A percentile compares a stretch with the other conserved stretches of the same genome.
Evolutionary conservation across 2,113 vertebrate species (phyloP).

Genomic region (Murina feae): DNA sequence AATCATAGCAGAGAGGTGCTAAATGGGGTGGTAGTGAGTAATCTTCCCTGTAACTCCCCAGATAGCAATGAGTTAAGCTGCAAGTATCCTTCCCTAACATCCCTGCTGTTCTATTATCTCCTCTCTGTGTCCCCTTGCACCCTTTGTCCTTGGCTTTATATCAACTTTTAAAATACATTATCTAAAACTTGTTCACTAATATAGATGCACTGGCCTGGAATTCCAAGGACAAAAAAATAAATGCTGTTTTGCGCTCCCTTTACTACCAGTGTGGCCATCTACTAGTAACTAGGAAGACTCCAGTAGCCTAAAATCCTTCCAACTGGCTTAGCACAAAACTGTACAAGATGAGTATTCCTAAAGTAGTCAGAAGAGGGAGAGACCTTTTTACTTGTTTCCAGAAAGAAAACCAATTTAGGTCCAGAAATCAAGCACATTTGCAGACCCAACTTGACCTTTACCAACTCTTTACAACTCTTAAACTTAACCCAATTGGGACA

Average conservation of each 20-base stretch:
- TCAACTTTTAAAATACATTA: background rate
- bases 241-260: slow-evolving; percentile 26
- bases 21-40: background rate
- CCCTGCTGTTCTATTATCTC: background rate
- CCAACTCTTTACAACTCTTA: background rate
- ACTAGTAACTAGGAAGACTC: background rate
- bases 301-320: slow-evolving; percentile 19
- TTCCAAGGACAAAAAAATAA: slow-evolving; percentile 41
- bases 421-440: slow-evolving; percentile 34
- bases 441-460: slow-evolving; percentile 37
- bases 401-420: background rate
- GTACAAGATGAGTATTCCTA: slow-evolving; percentile 34
- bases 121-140: background rate
- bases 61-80: background rate
- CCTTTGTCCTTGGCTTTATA: background rate
- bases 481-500: background rate
- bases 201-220: slow-evolving; percentile 4
- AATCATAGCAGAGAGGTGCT: background rate
- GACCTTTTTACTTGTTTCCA: slow-evolving; percentile 42
- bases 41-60: background rate
- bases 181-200: background rate
- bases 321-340: slow-evolving; percentile 41
- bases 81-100: background rate
- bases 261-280: slow-evolving; percentile 14
- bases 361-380: slow-evolving; percentile 40